These are phyloP conservation scores for Ursus arctos DNA, from an alignment of 2,113 vertebrate genomes.

Conservation along the genomic window DNA sequence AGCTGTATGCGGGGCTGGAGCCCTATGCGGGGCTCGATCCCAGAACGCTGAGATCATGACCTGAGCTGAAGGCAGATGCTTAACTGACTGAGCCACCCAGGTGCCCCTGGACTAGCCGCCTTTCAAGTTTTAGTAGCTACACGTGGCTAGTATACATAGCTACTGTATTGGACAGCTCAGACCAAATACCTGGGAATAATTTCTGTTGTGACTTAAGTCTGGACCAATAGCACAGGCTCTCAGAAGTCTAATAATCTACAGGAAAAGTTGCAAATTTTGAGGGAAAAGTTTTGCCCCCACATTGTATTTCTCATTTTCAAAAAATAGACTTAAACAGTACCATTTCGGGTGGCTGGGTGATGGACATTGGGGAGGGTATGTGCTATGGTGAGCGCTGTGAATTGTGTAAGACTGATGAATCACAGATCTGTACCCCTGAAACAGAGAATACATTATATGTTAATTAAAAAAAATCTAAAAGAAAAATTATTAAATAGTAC, in stretches of 20 bases:
- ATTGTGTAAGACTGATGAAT: no score
- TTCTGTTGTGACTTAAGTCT: neutral
- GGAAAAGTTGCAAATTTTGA: conserved; percentile 17
- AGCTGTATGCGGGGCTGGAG: neutral
- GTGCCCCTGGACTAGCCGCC: neutral
- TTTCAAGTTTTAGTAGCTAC: neutral
- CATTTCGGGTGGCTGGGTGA: neutral
- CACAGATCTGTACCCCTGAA: no score
- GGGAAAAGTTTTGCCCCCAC: neutral
- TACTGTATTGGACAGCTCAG: neutral
- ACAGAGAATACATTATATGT: no score
- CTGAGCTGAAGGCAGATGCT: neutral
- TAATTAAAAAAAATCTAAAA: no score
- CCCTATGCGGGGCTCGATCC: neutral
- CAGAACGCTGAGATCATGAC: fast-evolving
- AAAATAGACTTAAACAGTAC: conserved; percentile 13
- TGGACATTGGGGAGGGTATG: no score
- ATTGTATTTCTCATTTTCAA: neutral
- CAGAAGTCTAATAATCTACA: neutral
- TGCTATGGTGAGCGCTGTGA: no score
- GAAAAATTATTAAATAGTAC: conserved; percentile 33
- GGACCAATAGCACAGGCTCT: neutral
- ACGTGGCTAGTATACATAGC: neutral
- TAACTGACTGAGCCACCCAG: no score
- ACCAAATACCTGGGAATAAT: neutral